These are phyloP conservation scores for Adineta ricciae DNA, from an alignment of 2,888 invertebrate genomes.

Conservation along the genomic window DNA sequence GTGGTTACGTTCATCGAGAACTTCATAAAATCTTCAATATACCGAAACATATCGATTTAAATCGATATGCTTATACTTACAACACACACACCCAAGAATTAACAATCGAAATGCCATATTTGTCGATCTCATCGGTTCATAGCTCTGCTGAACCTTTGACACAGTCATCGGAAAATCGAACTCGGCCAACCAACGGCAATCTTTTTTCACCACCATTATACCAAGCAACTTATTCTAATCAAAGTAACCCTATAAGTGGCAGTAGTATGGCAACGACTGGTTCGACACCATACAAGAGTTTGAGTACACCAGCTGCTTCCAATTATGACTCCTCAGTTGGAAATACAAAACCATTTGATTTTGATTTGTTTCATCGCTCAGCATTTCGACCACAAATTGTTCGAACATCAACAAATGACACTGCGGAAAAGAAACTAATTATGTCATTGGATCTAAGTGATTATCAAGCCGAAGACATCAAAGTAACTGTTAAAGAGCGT, in stretches of 20 bases:
- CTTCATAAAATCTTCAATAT: not conserved
- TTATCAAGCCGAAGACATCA: not conserved
- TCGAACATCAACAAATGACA: not conserved
- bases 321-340: not conserved
- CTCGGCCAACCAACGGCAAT: not conserved
- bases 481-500: not conserved
- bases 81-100: not conserved
- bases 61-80: not conserved
- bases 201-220: not conserved
- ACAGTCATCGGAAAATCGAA: not conserved
- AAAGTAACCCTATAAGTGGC: not conserved
- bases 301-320: not conserved
- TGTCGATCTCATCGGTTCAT: not conserved
- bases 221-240: not conserved
- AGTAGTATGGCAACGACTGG: not conserved
- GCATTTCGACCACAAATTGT: conserved; percentile 19
- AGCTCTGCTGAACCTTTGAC: not conserved
- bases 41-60: conserved; percentile 1
- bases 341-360: conserved; percentile 1
- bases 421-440: not conserved
- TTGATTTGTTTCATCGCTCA: conserved; percentile 9
- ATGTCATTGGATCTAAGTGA: conserved; percentile 11
- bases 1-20: not conserved
- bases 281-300: not conserved
- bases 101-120: not conserved